Base-by-base conservation (phyloP, 2,797 vertebrate genomes). In the Anguilla pacifica region DNA sequence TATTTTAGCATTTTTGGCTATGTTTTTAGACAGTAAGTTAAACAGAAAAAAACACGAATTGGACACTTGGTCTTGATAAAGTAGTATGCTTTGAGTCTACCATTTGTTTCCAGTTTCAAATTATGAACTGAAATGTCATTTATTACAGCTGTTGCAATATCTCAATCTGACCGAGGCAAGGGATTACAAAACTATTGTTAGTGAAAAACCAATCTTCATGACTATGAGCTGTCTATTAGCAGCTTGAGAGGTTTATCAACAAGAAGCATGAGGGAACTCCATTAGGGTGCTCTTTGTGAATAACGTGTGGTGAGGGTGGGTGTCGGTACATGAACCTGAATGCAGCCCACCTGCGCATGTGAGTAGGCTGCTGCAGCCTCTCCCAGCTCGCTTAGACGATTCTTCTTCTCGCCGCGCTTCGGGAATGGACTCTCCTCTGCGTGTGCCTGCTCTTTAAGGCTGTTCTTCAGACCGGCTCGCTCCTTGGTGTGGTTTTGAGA, bases 301-400 rank as follows among this genome's bases (percentile, higher is more conserved):
- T 31, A 51, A 3, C 13, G 6, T 19, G 43, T 31, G 43, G 43
- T 31, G 31, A 85, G 59, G 43, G n/a, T 55, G 67, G 43, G 46
- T 15, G 0, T 49, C 55, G 81, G 4, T 17, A 2, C 51, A 53
- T 85, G 49, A 84, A 67, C 57, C 35, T 83, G 19, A 19, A 64
- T 28, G 46, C 35, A 81, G 61, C 85, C n/a, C 93, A 98, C 98
- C 96, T 97, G 95, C 0, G 93, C 84, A 2, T 95, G 94, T 9
- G 88, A 84, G 81, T 96, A 97, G 0, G 94, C 96, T 22, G 97
- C 97, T 0, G 97, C 97, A 0, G 95, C 94, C 0, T 96, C 96
- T 81, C 94, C 94, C 93, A 97, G 96, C 89, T 96, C 96, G 0
- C 90, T 87, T 1, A 94, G 91, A 83, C 90, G 86, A 61, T 53